Evolutionary conservation across 35 echinoderm and acorn worm genomes (phyloP), one percentile per base, ranked within the genome.

Genomic region (Nesometra sesokonis): DNA sequence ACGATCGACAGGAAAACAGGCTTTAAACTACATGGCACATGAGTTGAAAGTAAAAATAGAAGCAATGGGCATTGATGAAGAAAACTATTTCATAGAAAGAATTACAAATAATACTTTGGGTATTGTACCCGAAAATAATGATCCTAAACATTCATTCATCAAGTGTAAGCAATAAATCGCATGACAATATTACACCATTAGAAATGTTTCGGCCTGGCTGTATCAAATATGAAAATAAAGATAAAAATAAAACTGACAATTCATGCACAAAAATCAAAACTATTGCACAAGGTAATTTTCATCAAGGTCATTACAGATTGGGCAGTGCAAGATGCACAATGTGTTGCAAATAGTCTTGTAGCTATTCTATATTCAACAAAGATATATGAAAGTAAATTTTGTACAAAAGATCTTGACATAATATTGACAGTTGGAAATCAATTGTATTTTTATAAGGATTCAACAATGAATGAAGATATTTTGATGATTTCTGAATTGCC

Each of bases 341-440:
- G 82, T 84, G 39, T 46, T 84, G 82, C 82, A 36, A 84, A 46
- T 84, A 84, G 82, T 84, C 82, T 84, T 84, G 82, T 84, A 40
- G 82, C 34, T 38, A 84, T 84, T 19, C 82, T 84, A n/a, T 84
- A 84, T 46, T 84, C 82, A 84, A 46, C 82, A 36, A 84, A 46
- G 82, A 84, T 11, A 30, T 19, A 84, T 84, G 82, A 15, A 46
- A 84, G 46, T 84, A 31, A 84, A 9, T 84, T 84, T 84, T 32
- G 8, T 13, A 29, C 82, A 11, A 35, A 40, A 8, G 82, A 84
- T 84, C 82, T 84, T 84, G 82, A 84, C 37, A 84, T 0, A 84
- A 84, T 84, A 38, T 84, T 84, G 82, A 84, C 35, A 46, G 35
- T 84, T 84, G 82, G 82, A 37, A 84, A 84, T 84, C 5, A 84